Percentiles rank a stretch among this genome's conserved stretches.
phyloP scores from a whole-genome alignment of 2,797 vertebrate species.

The Liparis tanakae region DNA sequence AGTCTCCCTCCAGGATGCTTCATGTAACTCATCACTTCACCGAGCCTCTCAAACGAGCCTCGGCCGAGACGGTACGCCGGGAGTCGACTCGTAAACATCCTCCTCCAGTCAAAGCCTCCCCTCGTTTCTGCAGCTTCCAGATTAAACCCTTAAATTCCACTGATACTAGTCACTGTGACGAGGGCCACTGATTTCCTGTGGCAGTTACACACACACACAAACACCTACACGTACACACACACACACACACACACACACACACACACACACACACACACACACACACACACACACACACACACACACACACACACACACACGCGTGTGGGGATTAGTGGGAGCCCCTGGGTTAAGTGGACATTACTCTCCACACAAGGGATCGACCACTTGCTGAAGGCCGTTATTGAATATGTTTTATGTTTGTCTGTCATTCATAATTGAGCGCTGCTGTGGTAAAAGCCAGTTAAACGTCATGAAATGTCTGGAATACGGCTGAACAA shows the following conservation, averaged over 20 bases:
- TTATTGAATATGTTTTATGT: neutral
- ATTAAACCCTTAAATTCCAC: slow-evolving; percentile 29
- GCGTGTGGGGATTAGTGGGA: slow-evolving; percentile 23
- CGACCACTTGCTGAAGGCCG: neutral
- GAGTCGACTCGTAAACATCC: slow-evolving; percentile 6
- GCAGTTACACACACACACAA: too few relatives aligned
- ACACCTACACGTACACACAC: too few relatives aligned
- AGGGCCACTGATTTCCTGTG: slow-evolving; percentile 9
- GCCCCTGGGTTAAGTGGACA: slow-evolving; percentile 18
- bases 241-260: too few relatives aligned
- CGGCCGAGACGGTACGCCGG: slow-evolving; percentile 3
- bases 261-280: too few relatives aligned
- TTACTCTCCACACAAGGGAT: slow-evolving; percentile 7
- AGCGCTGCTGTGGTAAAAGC: neutral
- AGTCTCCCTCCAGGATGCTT: slow-evolving; percentile 34
- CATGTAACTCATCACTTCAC: slow-evolving; percentile 44
- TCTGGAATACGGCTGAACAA: neutral
- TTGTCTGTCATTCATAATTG: neutral
- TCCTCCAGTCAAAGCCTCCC: slow-evolving; percentile 1
- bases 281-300: too few relatives aligned
- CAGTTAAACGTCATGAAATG: neutral
- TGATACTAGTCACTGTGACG: slow-evolving; percentile 12
- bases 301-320: neutral
- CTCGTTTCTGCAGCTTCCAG: slow-evolving; percentile 11
- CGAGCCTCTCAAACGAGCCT: slow-evolving; percentile 21